A percentile compares a stretch with the other conserved stretches of the same genome.
Evolutionary conservation across 2,888 invertebrate genomes (phyloP).

Genomic region (Noctuana brunneofusca): DNA sequence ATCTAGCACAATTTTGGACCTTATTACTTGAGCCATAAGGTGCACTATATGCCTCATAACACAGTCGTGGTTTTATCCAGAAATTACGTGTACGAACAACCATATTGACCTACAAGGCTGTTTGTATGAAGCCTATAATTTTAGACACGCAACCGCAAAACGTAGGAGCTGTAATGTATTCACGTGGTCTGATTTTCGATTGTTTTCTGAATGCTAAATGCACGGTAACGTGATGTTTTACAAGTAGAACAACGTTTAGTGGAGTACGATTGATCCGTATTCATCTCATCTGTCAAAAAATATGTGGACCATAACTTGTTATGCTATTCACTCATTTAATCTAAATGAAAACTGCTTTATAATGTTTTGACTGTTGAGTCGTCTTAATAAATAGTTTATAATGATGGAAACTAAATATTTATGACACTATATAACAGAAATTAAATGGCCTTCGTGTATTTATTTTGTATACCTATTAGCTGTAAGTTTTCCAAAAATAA

Average conservation of each 20-base stretch:
- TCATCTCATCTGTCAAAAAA: no score
- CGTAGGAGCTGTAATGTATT: slow-evolving; percentile 9
- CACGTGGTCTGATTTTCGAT: slow-evolving; percentile 12
- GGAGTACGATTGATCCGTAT: neutral
- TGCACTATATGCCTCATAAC: neutral
- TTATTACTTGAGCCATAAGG: neutral
- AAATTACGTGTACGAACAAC: slow-evolving; percentile 19
- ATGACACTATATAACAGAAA: no score
- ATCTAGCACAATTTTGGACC: neutral
- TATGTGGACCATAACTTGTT: no score
- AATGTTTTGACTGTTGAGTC: no score
- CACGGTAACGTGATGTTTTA: neutral
- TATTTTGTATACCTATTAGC: no score
- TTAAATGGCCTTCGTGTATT: no score
- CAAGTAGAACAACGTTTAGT: neutral
- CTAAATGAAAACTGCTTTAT: no score
- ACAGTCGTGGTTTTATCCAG: slow-evolving; percentile 20
- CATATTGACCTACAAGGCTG: slow-evolving; percentile 28
- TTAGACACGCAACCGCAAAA: slow-evolving; percentile 17
- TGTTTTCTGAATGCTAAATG: neutral
- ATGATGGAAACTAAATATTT: no score
- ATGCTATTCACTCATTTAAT: no score
- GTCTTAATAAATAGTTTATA: no score
- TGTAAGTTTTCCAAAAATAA: no score
- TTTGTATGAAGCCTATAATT: slow-evolving; percentile 24